Percentiles rank a stretch among this genome's conserved stretches.
phyloP scores from a whole-genome alignment of 2,797 vertebrate species.

The Cirrhinus mrigala region DNA sequence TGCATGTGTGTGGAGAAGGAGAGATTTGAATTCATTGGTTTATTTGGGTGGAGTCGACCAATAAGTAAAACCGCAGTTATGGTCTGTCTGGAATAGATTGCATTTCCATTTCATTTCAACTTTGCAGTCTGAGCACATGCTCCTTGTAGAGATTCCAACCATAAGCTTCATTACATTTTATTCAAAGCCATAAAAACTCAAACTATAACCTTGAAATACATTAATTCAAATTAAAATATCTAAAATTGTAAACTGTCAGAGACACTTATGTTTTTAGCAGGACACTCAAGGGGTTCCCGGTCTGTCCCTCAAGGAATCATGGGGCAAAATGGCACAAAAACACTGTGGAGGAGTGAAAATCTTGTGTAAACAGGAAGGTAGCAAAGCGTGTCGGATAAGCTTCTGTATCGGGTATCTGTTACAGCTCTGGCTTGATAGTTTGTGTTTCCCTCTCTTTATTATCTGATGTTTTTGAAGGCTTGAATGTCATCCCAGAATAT shows the following conservation, averaged over 20 bases:
- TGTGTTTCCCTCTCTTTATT: slow-evolving; percentile 6
- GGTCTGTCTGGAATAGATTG: slow-evolving; percentile 33
- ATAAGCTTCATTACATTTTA: not conserved
- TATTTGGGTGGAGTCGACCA: slow-evolving; percentile 48
- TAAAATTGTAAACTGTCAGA: too few relatives aligned
- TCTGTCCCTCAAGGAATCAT: slow-evolving; percentile 4
- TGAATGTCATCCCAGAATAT: slow-evolving; percentile 7
- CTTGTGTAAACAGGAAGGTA: slow-evolving; percentile 32
- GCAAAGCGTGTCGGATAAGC: slow-evolving; percentile 11
- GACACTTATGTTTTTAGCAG: not conserved
- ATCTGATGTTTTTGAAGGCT: not conserved
- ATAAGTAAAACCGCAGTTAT: slow-evolving; percentile 31
- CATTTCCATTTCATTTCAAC: slow-evolving; percentile 33
- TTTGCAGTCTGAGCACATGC: slow-evolving; percentile 3
- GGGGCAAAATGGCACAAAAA: slow-evolving; percentile 37
- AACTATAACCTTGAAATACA: not conserved
- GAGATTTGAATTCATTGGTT: slow-evolving; percentile 37
- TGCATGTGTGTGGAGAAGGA: slow-evolving; percentile 21
- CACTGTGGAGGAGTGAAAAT: not conserved
- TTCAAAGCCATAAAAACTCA: not conserved
- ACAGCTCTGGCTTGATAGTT: not conserved
- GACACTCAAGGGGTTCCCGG: slow-evolving; percentile 13
- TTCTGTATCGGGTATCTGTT: slow-evolving; percentile 36
- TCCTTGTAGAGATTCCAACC: slow-evolving; percentile 13
- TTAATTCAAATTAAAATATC: not conserved